Evolutionary conservation across 2,797 vertebrate genomes (phyloP).

Genomic region (Squalus acanthias): DNA sequence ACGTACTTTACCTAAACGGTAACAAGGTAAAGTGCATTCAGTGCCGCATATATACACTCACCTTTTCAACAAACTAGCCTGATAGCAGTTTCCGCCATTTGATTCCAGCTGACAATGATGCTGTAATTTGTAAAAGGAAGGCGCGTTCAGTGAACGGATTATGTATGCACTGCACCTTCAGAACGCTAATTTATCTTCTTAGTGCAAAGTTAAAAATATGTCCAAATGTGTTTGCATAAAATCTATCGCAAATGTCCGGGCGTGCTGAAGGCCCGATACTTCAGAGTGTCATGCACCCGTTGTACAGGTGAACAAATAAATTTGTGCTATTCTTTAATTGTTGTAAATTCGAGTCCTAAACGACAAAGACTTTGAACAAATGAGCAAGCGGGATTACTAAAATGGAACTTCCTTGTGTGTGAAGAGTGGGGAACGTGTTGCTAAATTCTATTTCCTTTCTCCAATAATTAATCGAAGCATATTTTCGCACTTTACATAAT

Average conservation of each 20-base stretch:
- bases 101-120: background rate
- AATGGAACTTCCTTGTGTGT: background rate
- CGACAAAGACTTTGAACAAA: background rate
- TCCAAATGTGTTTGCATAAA: background rate
- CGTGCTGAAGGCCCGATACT: too few relatives aligned
- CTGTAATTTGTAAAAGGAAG: background rate
- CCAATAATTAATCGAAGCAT: background rate
- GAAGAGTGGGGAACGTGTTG: too few relatives aligned
- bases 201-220: background rate
- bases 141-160: background rate
- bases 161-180: background rate
- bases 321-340: background rate
- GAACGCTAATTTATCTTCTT: background rate
- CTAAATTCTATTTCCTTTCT: background rate
- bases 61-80: background rate
- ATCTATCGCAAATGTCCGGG: background rate
- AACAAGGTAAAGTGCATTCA: background rate
- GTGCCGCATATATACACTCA: background rate
- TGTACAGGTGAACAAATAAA: background rate
- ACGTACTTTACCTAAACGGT: background rate
- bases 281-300: background rate
- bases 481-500: background rate
- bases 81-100: background rate
- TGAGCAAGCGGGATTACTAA: background rate
- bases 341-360: background rate